Percentiles rank a stretch among this genome's conserved stretches.
Evolutionary conservation across 2,113 vertebrate species (phyloP).

Genomic region (Lethenteron reissneri): DNA sequence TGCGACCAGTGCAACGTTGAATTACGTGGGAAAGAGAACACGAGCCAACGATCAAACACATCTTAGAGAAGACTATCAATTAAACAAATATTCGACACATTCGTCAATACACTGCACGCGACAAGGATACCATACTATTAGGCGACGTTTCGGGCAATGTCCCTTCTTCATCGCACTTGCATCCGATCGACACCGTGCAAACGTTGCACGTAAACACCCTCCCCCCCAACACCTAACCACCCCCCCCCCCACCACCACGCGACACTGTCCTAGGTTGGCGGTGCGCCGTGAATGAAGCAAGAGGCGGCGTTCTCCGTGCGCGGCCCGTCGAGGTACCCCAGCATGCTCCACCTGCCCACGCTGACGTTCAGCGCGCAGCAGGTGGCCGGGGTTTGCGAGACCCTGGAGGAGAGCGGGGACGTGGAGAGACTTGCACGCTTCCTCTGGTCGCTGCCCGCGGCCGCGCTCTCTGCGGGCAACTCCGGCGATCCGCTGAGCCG

Average conservation of each 20-base stretch:
- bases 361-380: constrained; percentile 99
- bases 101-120: not conserved
- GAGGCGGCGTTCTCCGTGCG: not conserved
- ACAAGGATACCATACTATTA: not conserved
- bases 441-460: constrained; percentile 48
- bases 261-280: not conserved
- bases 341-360: constrained; percentile 98
- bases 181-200: too few species aligned
- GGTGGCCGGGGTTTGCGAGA: constrained; percentile 99
- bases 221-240: too few species aligned
- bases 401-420: constrained; percentile 99
- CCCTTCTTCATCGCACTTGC: too few species aligned
- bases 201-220: too few species aligned
- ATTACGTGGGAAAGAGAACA: not conserved
- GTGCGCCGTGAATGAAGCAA: not conserved
- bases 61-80: not conserved
- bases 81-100: not conserved
- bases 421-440: constrained; percentile 95
- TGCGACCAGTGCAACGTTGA: too few species aligned
- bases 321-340: not conserved
- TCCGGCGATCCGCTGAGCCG: constrained; percentile 29
- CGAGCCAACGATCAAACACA: not conserved
- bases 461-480: constrained; percentile 21
- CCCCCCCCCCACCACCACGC: too few species aligned
- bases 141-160: too few species aligned